phyloP scores from a whole-genome alignment of 2,888 invertebrate genomes.

The Apotomis capreana region DNA sequence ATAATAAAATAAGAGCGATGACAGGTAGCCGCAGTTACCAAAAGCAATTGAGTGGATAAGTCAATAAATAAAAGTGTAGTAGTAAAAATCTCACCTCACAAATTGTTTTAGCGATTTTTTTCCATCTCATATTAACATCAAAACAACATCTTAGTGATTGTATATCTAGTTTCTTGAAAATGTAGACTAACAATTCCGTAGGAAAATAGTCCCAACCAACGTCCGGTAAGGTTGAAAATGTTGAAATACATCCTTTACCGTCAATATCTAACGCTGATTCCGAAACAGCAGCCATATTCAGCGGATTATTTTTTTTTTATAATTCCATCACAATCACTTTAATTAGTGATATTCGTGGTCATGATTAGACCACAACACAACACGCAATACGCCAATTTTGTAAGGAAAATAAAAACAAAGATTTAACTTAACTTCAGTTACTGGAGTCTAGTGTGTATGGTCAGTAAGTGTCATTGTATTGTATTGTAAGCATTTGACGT shows the following conservation, averaged over 20 bases:
- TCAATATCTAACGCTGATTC: neutral
- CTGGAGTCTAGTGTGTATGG: no score
- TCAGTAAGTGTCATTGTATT: no score
- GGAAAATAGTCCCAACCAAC: constrained; percentile 53
- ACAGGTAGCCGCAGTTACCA: no score
- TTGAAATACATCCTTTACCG: neutral
- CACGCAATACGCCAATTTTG: no score
- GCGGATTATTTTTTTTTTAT: no score
- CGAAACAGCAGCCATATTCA: neutral
- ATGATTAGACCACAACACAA: no score
- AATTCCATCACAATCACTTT: neutral
- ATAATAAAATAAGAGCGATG: no score
- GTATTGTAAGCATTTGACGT: no score
- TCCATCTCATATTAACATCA: constrained; percentile 57
- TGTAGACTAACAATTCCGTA: constrained; percentile 54
- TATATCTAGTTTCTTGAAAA: constrained; percentile 53
- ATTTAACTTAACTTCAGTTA: no score
- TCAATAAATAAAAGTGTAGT: no score
- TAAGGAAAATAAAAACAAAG: no score
- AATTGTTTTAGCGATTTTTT: constrained; percentile 50
- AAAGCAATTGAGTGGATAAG: no score
- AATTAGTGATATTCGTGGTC: neutral
- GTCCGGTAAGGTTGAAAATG: neutral
- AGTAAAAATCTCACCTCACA: constrained; percentile 51
- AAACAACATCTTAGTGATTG: constrained; percentile 55